phyloP scores from a whole-genome alignment of 2,113 vertebrate genomes.

The Alethe castanea region DNA sequence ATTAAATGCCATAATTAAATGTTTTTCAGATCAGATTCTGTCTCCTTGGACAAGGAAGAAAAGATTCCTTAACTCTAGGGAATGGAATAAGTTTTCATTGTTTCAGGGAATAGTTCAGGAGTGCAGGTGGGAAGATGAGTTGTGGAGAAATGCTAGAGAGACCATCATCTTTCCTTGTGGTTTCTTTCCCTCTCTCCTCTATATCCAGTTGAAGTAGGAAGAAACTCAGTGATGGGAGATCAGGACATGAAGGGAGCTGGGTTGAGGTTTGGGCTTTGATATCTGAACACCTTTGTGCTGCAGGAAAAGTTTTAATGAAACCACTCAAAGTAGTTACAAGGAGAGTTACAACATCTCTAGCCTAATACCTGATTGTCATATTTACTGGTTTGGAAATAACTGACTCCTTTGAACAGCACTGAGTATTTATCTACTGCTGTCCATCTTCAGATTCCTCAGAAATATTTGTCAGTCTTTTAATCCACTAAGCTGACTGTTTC shows the following conservation, averaged over 20 bases:
- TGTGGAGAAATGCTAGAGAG: neutral
- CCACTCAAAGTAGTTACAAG: neutral
- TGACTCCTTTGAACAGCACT: neutral
- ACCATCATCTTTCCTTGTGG: neutral
- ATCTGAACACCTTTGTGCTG: neutral
- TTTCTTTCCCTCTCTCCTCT: neutral
- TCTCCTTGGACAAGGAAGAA: neutral
- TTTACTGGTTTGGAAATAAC: neutral
- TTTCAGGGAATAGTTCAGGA: neutral
- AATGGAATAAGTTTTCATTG: neutral
- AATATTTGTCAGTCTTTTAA: neutral
- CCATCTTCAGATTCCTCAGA: neutral
- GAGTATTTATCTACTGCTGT: neutral
- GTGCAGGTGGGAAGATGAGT: neutral
- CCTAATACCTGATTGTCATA: neutral
- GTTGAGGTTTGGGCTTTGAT: neutral
- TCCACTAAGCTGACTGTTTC: neutral
- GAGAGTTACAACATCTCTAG: neutral
- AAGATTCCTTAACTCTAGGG: neutral
- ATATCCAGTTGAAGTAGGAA: neutral
- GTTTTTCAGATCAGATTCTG: neutral
- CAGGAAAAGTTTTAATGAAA: neutral
- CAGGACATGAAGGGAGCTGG: neutral
- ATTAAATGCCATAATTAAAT: neutral
- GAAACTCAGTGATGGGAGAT: neutral